These are phyloP conservation scores for Buceros bicornis DNA, from an alignment of 2,797 vertebrate species.

Conservation along the genomic window DNA sequence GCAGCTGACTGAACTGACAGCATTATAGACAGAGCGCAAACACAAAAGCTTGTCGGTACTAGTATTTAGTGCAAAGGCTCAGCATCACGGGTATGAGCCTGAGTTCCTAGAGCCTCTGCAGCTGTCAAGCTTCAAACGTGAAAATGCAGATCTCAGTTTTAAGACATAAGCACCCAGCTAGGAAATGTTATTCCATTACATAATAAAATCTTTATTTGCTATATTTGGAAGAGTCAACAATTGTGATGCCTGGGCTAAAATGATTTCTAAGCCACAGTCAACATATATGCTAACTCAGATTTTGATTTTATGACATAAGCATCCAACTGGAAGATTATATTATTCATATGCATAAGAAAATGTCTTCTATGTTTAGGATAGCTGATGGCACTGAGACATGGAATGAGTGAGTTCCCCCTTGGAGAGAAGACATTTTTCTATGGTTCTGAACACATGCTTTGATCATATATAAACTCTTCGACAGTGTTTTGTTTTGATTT, in stretches of 20 bases:
- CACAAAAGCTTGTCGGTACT: constrained; percentile 11
- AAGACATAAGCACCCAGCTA: constrained; percentile 29
- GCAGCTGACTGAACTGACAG: constrained; percentile 22
- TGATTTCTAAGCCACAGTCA: not conserved
- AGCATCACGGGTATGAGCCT: not conserved
- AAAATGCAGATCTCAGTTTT: constrained; percentile 38
- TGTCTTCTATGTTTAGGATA: not conserved
- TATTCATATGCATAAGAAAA: constrained; percentile 30
- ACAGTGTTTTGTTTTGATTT: not conserved
- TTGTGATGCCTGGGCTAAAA: not conserved
- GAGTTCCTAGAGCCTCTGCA: constrained; percentile 28
- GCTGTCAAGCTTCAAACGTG: constrained; percentile 20
- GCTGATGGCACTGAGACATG: not conserved
- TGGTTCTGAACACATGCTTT: not conserved
- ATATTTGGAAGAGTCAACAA: constrained; percentile 36
- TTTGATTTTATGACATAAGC: constrained; percentile 39
- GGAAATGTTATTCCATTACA: constrained; percentile 30
- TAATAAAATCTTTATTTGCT: constrained; percentile 43
- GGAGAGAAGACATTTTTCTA: not conserved
- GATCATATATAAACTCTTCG: not conserved
- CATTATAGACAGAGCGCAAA: not conserved
- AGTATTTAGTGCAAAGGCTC: constrained; percentile 50
- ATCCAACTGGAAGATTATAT: not conserved
- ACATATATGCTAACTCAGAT: not conserved
- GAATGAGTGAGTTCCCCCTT: not conserved